phyloP scores from a whole-genome alignment of 2,888 invertebrate species.

The Dermolepida albohirtum region DNA sequence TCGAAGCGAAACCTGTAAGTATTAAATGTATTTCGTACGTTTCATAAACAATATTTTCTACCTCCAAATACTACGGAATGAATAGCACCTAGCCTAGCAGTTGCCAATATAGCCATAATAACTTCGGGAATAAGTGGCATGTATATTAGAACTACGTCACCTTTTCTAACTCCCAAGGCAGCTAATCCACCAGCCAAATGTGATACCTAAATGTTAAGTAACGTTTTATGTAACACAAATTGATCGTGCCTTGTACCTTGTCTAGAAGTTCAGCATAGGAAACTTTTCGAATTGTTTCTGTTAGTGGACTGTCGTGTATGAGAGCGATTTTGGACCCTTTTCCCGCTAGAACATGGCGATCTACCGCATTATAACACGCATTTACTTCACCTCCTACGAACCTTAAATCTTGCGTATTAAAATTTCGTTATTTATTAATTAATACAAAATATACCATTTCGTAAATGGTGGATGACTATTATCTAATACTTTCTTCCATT shows the following conservation, averaged over 20 bases:
- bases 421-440: background rate
- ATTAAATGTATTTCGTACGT: conserved; percentile 35
- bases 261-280: conserved; percentile 86
- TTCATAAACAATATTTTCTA: conserved; percentile 56
- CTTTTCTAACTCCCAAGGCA: conserved; percentile 81
- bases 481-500: conserved; percentile 87
- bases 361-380: conserved; percentile 93
- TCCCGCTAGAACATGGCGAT: conserved; percentile 87
- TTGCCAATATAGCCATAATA: conserved; percentile 89
- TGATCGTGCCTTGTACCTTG: conserved; percentile 69
- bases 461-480: conserved; percentile 87
- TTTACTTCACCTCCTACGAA: conserved; percentile 92
- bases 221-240: conserved; percentile 19
- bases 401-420: conserved; percentile 66
- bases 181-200: conserved; percentile 83
- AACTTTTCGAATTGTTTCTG: conserved; percentile 79
- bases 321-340: conserved; percentile 83
- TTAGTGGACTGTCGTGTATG: conserved; percentile 92
- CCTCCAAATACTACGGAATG: conserved; percentile 96
- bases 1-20: conserved; percentile 84
- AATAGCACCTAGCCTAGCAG: conserved; percentile 88
- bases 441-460: conserved; percentile 77
- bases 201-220: conserved; percentile 69
- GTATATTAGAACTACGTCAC: conserved; percentile 90
- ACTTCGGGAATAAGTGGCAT: conserved; percentile 96